Conservation (phyloP, 1,140 invertebrate genomes). For the Contarinia nasturtii region DNA sequence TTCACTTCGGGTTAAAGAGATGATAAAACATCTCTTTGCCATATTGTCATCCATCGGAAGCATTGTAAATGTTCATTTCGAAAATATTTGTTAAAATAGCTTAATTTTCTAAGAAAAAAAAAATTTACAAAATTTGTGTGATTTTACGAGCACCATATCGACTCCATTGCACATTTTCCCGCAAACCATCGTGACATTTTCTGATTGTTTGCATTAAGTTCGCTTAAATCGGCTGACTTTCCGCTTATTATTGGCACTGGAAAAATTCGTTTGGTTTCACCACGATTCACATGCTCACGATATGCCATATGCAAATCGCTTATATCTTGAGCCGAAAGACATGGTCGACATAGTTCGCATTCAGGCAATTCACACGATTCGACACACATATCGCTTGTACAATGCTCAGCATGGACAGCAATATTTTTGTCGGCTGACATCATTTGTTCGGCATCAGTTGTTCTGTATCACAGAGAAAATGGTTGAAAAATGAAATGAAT, state of each 20-base stretch:
- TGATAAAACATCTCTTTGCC: no score
- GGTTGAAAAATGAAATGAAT: conserved; percentile 3
- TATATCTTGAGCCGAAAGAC: conserved; percentile 41
- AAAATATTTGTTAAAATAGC: no score
- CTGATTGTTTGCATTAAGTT: conserved; percentile 1
- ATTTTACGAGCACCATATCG: conserved; percentile 3
- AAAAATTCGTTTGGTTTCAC: conserved; percentile 60
- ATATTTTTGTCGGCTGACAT: conserved; percentile 62
- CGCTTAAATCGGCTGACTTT: background rate
- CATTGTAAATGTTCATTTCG: no score
- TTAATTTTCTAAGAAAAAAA: no score
- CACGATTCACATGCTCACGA: conserved; percentile 57
- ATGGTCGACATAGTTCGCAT: conserved; percentile 64
- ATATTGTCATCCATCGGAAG: no score
- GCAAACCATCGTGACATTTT: conserved; percentile 4
- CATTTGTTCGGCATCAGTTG: conserved; percentile 36
- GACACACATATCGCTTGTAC: conserved; percentile 34
- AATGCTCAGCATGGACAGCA: conserved; percentile 51
- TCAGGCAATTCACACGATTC: conserved; percentile 39
- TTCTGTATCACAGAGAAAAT: conserved; percentile 18
- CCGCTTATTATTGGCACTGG: conserved; percentile 37
- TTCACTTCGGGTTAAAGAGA: no score
- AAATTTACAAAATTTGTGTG: no score
- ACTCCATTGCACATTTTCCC: conserved; percentile 1
- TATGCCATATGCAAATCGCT: conserved; percentile 44